A percentile compares a stretch with the other conserved stretches of the same genome.
phyloP scores from a whole-genome alignment of 2,888 invertebrate genomes.

The Tholera decimalis region DNA sequence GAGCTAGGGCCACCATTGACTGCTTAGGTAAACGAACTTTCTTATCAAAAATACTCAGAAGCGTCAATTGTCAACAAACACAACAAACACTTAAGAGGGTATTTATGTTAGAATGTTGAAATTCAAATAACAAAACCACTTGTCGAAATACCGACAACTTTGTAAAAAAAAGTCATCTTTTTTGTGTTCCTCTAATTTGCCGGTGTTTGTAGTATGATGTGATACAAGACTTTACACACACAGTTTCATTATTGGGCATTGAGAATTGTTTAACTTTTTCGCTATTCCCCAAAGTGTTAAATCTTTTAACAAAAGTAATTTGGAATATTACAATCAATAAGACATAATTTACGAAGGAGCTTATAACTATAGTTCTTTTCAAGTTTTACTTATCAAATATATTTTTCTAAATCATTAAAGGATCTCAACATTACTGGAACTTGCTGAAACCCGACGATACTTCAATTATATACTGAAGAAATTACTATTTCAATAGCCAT shows the following conservation, averaged over 20 bases:
- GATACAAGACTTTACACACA: background rate
- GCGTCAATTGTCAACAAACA: no score
- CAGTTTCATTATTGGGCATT: background rate
- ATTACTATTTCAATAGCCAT: constrained; percentile 38
- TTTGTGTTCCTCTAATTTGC: no score
- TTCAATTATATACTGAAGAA: constrained; percentile 26
- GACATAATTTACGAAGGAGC: background rate
- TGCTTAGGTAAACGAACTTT: no score
- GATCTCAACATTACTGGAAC: background rate
- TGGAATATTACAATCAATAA: background rate
- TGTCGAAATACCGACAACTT: no score
- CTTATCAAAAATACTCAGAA: no score
- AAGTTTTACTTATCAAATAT: background rate
- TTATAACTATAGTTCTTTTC: background rate
- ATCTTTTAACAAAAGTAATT: background rate
- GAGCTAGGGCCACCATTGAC: no score
- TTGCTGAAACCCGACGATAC: constrained; percentile 9
- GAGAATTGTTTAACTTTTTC: background rate
- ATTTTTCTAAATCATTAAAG: constrained; percentile 1
- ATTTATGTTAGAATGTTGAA: no score
- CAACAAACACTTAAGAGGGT: no score
- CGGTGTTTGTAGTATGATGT: no score
- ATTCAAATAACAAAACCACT: no score
- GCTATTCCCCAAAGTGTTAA: background rate
- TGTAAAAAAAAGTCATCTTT: no score